phyloP scores from a whole-genome alignment of 2,797 vertebrate genomes.

The Sarcoramphus papa region DNA sequence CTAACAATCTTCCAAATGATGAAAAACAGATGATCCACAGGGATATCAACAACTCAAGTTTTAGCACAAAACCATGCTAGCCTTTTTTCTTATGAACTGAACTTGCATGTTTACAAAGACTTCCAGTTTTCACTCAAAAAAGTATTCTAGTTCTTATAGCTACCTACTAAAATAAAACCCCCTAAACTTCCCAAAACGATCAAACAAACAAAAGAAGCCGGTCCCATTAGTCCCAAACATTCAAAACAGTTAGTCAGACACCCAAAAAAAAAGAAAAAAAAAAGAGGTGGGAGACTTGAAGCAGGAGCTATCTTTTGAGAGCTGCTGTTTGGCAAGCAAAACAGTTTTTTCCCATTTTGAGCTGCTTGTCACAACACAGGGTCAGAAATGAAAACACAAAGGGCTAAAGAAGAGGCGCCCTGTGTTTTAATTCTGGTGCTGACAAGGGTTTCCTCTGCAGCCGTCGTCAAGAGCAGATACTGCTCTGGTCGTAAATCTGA shows the following conservation, averaged over 20 bases:
- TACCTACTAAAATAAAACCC: background rate
- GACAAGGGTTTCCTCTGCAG: slow-evolving; percentile 10
- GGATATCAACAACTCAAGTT: background rate
- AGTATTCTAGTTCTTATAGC: background rate
- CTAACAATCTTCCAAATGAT: background rate
- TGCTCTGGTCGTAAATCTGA: slow-evolving; percentile 2
- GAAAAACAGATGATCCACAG: slow-evolving; percentile 11
- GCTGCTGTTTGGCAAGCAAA: background rate
- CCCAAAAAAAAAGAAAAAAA: background rate
- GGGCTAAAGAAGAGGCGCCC: background rate
- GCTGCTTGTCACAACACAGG: background rate
- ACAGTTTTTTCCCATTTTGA: background rate
- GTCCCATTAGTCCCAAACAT: background rate
- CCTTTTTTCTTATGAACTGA: background rate
- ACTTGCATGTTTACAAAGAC: background rate
- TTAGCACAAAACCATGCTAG: background rate
- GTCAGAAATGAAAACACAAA: slow-evolving; percentile 4
- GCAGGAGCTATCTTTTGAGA: background rate
- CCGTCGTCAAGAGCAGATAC: background rate
- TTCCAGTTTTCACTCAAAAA: background rate
- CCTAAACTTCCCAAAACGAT: background rate
- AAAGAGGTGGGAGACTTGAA: background rate
- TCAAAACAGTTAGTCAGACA: background rate
- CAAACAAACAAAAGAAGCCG: background rate
- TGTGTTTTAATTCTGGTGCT: background rate